phyloP scores from a whole-genome alignment of 2,888 invertebrate species.

The Xiphydria camelus region DNA sequence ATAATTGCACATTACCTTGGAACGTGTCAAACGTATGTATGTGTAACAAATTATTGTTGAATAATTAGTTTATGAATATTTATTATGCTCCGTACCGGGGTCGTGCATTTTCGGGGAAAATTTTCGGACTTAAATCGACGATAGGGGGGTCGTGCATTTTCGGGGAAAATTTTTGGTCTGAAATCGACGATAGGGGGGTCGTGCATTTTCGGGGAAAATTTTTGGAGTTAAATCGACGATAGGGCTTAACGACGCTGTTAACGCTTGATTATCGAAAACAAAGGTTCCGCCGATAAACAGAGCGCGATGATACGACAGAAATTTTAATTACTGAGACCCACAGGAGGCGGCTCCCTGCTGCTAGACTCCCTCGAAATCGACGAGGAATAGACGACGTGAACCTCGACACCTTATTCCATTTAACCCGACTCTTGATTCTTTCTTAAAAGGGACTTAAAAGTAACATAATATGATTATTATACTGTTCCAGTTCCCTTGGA shows the following conservation, averaged over 20 bases:
- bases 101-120: too few species aligned
- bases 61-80: too few species aligned
- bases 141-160: too few species aligned
- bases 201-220: too few species aligned
- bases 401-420: slow-evolving; percentile 2
- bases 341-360: slow-evolving; percentile 15
- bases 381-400: neutral
- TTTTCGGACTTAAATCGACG: too few species aligned
- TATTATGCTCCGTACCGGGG: too few species aligned
- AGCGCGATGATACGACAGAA: slow-evolving; percentile 17
- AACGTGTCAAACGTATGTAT: too few species aligned
- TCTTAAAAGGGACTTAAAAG: neutral
- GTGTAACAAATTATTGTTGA: too few species aligned
- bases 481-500: slow-evolving; percentile 74
- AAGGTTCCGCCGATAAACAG: slow-evolving; percentile 17
- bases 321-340: slow-evolving; percentile 17
- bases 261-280: slow-evolving; percentile 18
- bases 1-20: too few species aligned
- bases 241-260: slow-evolving; percentile 12
- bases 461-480: slow-evolving; percentile 5
- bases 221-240: neutral
- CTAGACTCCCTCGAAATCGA: slow-evolving; percentile 5
- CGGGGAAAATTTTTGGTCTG: too few species aligned
- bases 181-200: too few species aligned
- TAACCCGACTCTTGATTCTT: neutral